A percentile compares a stretch with the other conserved stretches of the same genome.
phyloP scores from a whole-genome alignment of 2,888 invertebrate genomes.

The Escarpia spicata region DNA sequence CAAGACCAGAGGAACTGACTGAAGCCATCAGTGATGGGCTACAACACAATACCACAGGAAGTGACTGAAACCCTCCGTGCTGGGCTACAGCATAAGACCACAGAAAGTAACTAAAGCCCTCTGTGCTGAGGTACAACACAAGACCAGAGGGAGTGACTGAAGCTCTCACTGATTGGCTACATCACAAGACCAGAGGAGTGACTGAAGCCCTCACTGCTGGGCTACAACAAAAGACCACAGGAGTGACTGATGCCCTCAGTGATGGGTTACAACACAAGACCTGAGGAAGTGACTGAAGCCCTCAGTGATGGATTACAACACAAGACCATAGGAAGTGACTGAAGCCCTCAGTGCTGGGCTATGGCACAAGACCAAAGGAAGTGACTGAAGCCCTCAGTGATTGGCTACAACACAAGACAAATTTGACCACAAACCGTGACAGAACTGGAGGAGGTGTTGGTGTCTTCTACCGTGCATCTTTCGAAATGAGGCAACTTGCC shows the following conservation, averaged over 20 bases:
- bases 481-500: too few relatives aligned
- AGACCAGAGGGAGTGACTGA: neutral
- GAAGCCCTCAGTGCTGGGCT: neutral
- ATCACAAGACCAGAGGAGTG: neutral
- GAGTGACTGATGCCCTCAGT: neutral
- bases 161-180: neutral
- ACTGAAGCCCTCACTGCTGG: neutral
- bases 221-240: neutral
- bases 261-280: neutral
- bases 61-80: neutral
- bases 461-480: too few relatives aligned
- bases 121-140: neutral
- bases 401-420: neutral
- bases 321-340: neutral
- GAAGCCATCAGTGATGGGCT: neutral
- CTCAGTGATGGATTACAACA: neutral
- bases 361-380: neutral
- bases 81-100: neutral
- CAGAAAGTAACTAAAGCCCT: neutral
- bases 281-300: neutral
- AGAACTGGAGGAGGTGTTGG: too few relatives aligned
- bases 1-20: neutral
- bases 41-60: neutral
- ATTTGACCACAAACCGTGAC: too few relatives aligned
- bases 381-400: neutral